Base-by-base conservation (phyloP, 2,797 vertebrate genomes). In the Phalanger gymnotis region DNA sequence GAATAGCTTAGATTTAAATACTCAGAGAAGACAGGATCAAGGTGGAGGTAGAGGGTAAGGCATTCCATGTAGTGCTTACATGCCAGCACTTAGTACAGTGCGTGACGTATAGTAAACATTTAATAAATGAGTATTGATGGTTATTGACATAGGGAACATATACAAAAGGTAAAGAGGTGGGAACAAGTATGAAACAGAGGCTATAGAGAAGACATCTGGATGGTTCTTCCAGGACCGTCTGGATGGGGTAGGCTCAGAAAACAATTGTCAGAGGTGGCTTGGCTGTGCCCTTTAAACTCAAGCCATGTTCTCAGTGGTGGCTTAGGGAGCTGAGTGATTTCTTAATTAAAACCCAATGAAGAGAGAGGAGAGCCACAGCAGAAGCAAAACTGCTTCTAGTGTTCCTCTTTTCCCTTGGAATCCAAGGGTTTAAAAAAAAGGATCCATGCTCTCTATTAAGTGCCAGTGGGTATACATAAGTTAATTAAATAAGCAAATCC, bases 201-300 rank as follows among this genome's bases (percentile, higher is more conserved):
- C 16, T 81, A 3, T 40, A 22, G 34, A 47, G 40, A 47, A 7
- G 19, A 47, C 2, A 47, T 47, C 40, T 25, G 73, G 25, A 81
- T 47, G 7, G 7, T 27, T 87, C 34, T 47, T 30, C 61, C 12
- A 53, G 58, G 93, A 96, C 95, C 96, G 94, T 93, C 73, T 73
- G 53, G 40, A 90, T 97, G 93, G 94, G 95, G 54, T 31, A 61
- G 52, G 10, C 95, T 98, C 73, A 96, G 93, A 96, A 96, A 90
- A 28, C 95, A 95, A 96, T 97, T 93, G 97, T 97, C 96, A 93
- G 96, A 96, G 95, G 54, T 90, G 92, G 93, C 96, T 96, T 93
- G 91, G 93, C 94, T 91, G 87, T 30, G 1, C 54, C 95, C 94
- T 95, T 95, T 93, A 97, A 96, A 90, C 81, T 47, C 94, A 94